Evolutionary conservation across 1,140 invertebrate species (phyloP), one percentile per base, ranked within the genome.

Genomic region (Andricus grossulariae): DNA sequence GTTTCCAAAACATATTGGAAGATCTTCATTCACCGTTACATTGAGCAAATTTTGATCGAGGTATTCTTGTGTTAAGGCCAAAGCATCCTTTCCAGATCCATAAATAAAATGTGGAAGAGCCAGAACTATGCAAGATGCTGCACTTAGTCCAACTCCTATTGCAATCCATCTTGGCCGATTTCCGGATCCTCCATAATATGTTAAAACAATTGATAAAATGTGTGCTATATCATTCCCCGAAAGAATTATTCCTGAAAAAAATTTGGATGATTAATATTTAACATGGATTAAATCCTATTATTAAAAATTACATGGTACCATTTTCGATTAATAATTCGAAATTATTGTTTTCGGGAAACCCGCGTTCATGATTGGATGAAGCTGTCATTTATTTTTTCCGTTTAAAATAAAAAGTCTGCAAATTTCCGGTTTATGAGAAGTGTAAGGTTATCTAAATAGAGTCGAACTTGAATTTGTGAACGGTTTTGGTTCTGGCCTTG

Each of bases 151-250:
- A 55, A 93, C 94, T 50, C 94, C 94, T 85, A 92, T 92, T 16
- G 94, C 94, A 57, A 95, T 94, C 93, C 94, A 94, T 73, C 92
- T 85, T 3, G 94, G 94, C 72, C 94, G 89, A 83, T 94, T 92
- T 19, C 93, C 92, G 16, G 92, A 91, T 32, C 92, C 92, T n/a
- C 93, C 94, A 73, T 92, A 93, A 80, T 94, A 94, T 12, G 92
- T 92, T 16, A 94, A 83, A 19, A 94, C 80, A 74, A 93, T 79
- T 16, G 92, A 93, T 72, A 95, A 79, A 76, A 95, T 94, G 88
- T 95, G 94, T 74, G 94, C 95, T 81, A 95, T 93, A 89, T 95
- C 94, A 89, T 95, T 95, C 25, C 94, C 94, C 66, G 94, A 94
- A 11, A 95, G 88, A 60, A 95, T 93, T 25, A 95, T 91, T 51